phyloP scores from a whole-genome alignment of 1,140 invertebrate genomes.

The Hestina assimilis region DNA sequence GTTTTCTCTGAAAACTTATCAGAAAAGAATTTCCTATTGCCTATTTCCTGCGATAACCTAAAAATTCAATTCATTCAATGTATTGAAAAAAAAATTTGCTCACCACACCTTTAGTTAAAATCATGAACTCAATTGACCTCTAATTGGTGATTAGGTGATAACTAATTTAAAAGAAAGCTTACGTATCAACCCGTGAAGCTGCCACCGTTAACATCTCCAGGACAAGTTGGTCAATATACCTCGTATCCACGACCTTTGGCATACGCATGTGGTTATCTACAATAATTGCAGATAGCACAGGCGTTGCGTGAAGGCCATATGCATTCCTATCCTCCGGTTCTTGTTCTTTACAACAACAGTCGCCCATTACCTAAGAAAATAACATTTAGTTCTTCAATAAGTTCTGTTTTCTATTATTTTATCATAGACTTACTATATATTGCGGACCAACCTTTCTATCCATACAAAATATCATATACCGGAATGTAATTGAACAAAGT shows the following conservation, averaged over 20 bases:
- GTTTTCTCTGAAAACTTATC: too few species aligned
- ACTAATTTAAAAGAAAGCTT: constrained; percentile 23
- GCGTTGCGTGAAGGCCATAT: constrained; percentile 45
- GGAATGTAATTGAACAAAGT: too few species aligned
- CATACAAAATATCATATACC: too few species aligned
- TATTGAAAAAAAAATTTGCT: too few species aligned
- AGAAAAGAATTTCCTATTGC: too few species aligned
- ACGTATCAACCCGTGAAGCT: constrained; percentile 89
- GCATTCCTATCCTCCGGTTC: constrained; percentile 44
- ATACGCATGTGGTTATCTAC: constrained; percentile 25
- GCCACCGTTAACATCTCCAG: constrained; percentile 89
- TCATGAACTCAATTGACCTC: neutral
- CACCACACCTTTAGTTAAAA: neutral
- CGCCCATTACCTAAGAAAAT: constrained; percentile 77
- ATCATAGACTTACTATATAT: too few species aligned
- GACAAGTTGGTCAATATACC: constrained; percentile 85
- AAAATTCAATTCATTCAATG: too few species aligned
- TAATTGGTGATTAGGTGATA: neutral
- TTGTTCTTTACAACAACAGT: constrained; percentile 82
- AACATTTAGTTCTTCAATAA: too few species aligned
- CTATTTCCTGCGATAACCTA: too few species aligned
- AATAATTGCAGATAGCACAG: constrained; percentile 13
- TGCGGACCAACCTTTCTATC: too few species aligned
- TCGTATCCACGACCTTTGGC: constrained; percentile 54
- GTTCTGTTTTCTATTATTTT: too few species aligned